Base-by-base conservation (phyloP, 30 jellyfish, hydroid and myxozoan species). In the Aurelia aurita region DNA sequence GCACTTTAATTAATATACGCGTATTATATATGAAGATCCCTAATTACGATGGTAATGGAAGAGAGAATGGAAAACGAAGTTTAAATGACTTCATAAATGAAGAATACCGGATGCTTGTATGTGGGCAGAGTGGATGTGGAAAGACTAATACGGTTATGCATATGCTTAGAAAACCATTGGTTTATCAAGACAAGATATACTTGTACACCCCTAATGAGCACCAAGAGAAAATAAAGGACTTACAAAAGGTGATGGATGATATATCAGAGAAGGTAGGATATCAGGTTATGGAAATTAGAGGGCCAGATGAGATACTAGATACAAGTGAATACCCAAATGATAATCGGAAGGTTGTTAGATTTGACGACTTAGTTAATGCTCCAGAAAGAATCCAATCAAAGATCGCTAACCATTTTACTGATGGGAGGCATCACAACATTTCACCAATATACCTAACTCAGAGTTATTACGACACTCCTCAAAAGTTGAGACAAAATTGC, bases 371-470 rank as follows among this genome's bases (percentile, higher is more conserved):
- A 60, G 65, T 53, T 7, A 51, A 76, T 76, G 87, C 79, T 10
- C 78, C 87, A 21, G 87, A 76, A 49, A 76, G 53, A 60, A 60
- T 1, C 64, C 87, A 57, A 21, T 6, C 34, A 23, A 53, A 60
- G 64, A 76, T 76, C 14, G 60, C 87, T 7, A 32, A 76, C 64
- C 87, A 76, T 39, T 76, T 76, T 44, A 55, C 78, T 20, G 78
- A 76, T 57, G 87, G 87, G 0, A 12, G 77, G 35, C 87, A 76
- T 76, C 78, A 76, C 39, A 34, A 54, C 26, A 76, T 76, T 4
- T 22, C 64, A 32, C 87, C 87, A 4, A 49, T 76, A 20, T 76
- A 57, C 39, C 16, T 76, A 58, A 49, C 46, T 76, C 87, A 2
- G 32, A 44, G 65, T 32, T 76, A 76, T 60, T 76, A 58, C 21